A percentile compares a stretch with the other conserved stretches of the same genome.
phyloP scores from a whole-genome alignment of 2,113 vertebrate species.

The Chloropsis hardwickii region DNA sequence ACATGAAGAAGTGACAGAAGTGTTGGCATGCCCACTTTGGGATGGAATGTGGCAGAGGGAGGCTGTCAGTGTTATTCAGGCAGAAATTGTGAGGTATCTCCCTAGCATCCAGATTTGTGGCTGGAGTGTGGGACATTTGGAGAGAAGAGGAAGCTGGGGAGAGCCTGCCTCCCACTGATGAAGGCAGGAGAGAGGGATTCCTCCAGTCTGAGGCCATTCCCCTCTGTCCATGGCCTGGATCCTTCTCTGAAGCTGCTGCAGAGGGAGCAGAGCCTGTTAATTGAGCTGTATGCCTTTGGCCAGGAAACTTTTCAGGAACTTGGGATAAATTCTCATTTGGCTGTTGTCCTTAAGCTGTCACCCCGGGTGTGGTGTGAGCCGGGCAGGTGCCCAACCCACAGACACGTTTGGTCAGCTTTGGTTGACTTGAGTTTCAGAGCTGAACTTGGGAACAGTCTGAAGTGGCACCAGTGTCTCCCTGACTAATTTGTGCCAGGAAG shows the following conservation, averaged over 20 bases:
- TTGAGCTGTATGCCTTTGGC: neutral
- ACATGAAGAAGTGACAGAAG: neutral
- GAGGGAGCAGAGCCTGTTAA: neutral
- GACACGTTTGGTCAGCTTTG: neutral
- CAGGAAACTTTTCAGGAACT: neutral
- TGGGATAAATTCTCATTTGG: neutral
- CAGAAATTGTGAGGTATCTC: neutral
- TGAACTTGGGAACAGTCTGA: neutral
- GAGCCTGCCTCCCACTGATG: neutral
- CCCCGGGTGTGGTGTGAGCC: neutral
- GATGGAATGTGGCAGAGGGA: fast-evolving
- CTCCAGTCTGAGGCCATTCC: neutral
- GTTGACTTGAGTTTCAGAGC: neutral
- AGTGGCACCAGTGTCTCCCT: neutral
- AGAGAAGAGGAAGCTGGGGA: neutral
- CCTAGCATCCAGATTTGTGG: neutral
- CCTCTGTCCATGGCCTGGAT: neutral
- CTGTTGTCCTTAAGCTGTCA: neutral
- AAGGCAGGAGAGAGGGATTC: neutral
- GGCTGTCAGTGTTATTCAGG: neutral
- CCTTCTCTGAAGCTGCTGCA: neutral
- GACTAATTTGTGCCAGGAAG: neutral
- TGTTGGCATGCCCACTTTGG: neutral
- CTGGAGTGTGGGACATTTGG: neutral
- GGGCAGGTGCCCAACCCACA: neutral